These are phyloP conservation scores for Eupithecia dodoneata DNA, from an alignment of 2,888 invertebrate genomes.

Conservation along the genomic window DNA sequence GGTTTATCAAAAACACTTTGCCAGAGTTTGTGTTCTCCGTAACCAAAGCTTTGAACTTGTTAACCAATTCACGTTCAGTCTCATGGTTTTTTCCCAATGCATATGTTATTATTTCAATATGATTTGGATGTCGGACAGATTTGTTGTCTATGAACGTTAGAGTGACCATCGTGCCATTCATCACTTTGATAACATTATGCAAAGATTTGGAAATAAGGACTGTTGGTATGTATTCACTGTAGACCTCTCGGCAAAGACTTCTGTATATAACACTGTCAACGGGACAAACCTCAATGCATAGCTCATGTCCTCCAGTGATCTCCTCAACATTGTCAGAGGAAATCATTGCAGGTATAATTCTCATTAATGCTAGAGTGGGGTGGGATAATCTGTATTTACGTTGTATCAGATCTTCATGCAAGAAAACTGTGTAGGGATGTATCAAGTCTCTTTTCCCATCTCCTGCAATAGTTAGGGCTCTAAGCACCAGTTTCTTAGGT, in stretches of 20 bases:
- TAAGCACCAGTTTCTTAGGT: constrained; percentile 64
- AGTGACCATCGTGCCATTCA: constrained; percentile 83
- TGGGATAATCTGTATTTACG: constrained; percentile 62
- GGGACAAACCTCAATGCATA: constrained; percentile 77
- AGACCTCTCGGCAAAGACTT: constrained; percentile 73
- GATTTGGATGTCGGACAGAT: constrained; percentile 66
- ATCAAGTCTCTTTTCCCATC: constrained; percentile 76
- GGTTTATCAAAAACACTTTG: constrained; percentile 82
- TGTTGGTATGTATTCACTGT: constrained; percentile 72
- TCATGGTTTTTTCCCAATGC: constrained; percentile 58
- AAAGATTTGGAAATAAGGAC: constrained; percentile 83
- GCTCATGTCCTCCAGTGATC: constrained; percentile 49
- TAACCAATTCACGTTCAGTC: constrained; percentile 66
- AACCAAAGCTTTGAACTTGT: constrained; percentile 80
- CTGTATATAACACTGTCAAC: constrained; percentile 72
- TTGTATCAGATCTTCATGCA: constrained; percentile 74
- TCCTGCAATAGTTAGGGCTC: constrained; percentile 74
- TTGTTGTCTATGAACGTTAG: constrained; percentile 72
- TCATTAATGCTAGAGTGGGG: constrained; percentile 71
- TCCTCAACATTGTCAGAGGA: constrained; percentile 50
- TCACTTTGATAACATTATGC: constrained; percentile 80
- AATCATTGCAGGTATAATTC: constrained; percentile 65
- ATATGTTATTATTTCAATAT: constrained; percentile 81
- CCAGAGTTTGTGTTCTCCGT: constrained; percentile 76
- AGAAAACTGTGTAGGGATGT: constrained; percentile 77